A percentile compares a stretch with the other conserved stretches of the same genome.
These are phyloP conservation scores for Sialis lutaria DNA, from an alignment of 2,888 invertebrate species.

Conservation along the genomic window DNA sequence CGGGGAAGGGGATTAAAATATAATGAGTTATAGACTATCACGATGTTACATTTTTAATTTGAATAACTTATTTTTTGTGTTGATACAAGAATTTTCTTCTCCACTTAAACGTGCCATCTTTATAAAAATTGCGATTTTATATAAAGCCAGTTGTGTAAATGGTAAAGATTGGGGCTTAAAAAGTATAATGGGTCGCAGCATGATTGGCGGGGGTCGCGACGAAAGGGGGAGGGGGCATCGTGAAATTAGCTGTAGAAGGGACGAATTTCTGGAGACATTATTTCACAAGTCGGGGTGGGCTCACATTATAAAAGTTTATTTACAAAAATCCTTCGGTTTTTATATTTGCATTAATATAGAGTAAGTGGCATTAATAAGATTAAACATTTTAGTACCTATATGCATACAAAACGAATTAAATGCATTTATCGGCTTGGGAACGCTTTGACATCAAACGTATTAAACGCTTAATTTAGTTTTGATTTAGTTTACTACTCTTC, in stretches of 20 bases:
- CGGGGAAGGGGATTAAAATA: slow-evolving; percentile 28
- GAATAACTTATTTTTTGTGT: slow-evolving; percentile 55
- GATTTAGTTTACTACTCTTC: too few relatives aligned
- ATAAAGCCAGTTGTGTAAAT: slow-evolving; percentile 55
- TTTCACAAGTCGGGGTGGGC: slow-evolving; percentile 3
- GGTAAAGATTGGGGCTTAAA: slow-evolving; percentile 56
- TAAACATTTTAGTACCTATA: too few relatives aligned
- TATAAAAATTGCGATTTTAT: slow-evolving; percentile 54
- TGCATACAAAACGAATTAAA: too few relatives aligned
- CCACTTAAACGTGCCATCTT: slow-evolving; percentile 44
- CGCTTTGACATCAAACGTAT: too few relatives aligned
- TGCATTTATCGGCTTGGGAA: too few relatives aligned
- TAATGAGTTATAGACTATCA: slow-evolving; percentile 27
- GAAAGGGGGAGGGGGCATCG: slow-evolving; percentile 13
- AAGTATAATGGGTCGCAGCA: slow-evolving; percentile 39
- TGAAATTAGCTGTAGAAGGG: background rate
- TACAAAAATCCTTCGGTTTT: too few relatives aligned
- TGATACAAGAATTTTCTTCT: slow-evolving; percentile 45
- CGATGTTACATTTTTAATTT: slow-evolving; percentile 53
- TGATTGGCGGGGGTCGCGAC: slow-evolving; percentile 15
- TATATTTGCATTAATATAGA: too few relatives aligned
- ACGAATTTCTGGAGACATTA: too few relatives aligned
- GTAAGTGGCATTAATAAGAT: too few relatives aligned
- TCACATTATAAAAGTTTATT: background rate
- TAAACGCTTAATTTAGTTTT: too few relatives aligned